These are phyloP conservation scores for Lutra lutra DNA, from an alignment of 2,797 vertebrate genomes.

Conservation along the genomic window DNA sequence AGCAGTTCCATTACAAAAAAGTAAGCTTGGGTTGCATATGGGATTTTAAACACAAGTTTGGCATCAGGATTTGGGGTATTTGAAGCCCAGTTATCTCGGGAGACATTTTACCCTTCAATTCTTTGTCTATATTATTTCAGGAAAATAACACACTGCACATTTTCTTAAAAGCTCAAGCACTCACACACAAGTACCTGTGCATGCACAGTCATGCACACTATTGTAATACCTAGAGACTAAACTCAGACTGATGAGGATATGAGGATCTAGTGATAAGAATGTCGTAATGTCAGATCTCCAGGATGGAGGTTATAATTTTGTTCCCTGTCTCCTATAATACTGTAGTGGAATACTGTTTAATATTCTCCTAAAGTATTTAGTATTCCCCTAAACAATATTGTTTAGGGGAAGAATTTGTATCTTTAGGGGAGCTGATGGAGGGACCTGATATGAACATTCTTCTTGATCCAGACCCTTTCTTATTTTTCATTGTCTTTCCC, in stretches of 20 bases:
- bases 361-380: too few relatives aligned
- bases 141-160: neutral
- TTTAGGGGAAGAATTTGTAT: neutral
- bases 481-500: neutral
- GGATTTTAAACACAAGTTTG: conserved; percentile 27
- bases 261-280: neutral
- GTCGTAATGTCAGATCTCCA: neutral
- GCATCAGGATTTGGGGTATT: conserved; percentile 18
- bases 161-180: neutral
- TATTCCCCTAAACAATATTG: too few relatives aligned
- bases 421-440: neutral
- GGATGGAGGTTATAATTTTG: neutral
- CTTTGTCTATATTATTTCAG: conserved; percentile 30
- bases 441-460: neutral
- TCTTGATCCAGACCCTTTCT: neutral
- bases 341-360: too few relatives aligned
- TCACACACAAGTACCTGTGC: neutral
- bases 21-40: conserved; percentile 29
- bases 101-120: neutral
- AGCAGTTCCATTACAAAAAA: conserved; percentile 19
- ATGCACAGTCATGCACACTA: neutral
- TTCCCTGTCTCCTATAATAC: neutral
- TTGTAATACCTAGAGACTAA: neutral
- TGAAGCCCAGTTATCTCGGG: conserved; percentile 41
- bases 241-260: neutral